Evolutionary conservation across 2,113 vertebrate genomes (phyloP).

Genomic region (Terrapene triunguis): DNA sequence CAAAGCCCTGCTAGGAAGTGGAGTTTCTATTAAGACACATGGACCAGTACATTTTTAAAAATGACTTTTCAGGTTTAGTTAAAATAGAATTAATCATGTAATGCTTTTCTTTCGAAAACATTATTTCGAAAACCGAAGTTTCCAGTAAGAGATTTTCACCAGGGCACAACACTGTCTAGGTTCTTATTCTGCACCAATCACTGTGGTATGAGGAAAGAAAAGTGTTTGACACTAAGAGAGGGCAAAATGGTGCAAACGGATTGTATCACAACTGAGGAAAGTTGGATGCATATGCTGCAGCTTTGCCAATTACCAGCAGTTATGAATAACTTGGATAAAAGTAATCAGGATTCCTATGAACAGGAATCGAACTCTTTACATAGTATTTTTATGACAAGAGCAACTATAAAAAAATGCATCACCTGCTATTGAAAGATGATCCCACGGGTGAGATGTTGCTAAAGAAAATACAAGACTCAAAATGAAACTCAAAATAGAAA

Average conservation of each 20-base stretch:
- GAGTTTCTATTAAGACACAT: not conserved
- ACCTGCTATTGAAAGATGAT: accelerated
- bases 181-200: not conserved
- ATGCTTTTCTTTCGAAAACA: not conserved
- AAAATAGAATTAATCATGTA: not conserved
- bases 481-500: not conserved
- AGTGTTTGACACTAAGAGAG: not conserved
- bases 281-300: not conserved
- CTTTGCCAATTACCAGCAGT: not conserved
- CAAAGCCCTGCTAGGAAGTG: no score
- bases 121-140: not conserved
- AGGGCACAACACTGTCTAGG: not conserved
- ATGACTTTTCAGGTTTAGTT: not conserved
- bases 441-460: not conserved
- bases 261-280: not conserved
- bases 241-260: not conserved
- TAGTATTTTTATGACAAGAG: not conserved
- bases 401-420: not conserved
- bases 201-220: accelerated
- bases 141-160: not conserved
- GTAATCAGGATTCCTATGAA: not conserved
- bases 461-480: not conserved
- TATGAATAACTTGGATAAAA: not conserved
- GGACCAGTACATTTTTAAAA: not conserved
- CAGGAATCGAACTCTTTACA: not conserved